Conservation (phyloP, 2,888 invertebrate genomes). For the Watsonalla cultraria region DNA sequence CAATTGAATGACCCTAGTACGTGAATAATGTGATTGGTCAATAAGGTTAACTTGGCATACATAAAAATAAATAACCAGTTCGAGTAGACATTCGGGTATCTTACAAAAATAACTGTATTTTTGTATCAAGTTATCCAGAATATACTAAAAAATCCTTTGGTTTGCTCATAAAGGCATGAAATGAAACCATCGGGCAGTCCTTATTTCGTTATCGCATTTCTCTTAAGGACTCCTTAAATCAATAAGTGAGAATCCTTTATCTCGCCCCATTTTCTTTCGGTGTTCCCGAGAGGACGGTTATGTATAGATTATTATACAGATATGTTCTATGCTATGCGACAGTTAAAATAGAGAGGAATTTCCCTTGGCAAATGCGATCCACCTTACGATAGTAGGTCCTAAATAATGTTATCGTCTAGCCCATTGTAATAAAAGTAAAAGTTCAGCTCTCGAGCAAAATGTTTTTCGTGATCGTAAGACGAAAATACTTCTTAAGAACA, state of each 20-base stretch:
- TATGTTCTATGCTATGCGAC: constrained; percentile 33
- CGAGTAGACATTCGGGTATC: no score
- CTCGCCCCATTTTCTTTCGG: constrained; percentile 49
- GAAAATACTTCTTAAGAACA: constrained; percentile 13
- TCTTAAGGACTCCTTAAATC: constrained; percentile 27
- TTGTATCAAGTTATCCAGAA: no score
- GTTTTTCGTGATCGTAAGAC: constrained; percentile 22
- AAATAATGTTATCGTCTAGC: constrained; percentile 53
- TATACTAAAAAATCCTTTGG: no score
- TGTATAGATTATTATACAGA: constrained; percentile 40
- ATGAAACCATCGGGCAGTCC: not conserved
- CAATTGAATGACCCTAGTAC: no score
- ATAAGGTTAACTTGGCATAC: no score
- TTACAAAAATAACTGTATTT: no score
- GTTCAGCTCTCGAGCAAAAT: constrained; percentile 26
- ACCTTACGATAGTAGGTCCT: constrained; percentile 45
- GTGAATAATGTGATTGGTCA: no score
- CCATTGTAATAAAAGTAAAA: constrained; percentile 43
- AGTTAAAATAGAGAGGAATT: constrained; percentile 28
- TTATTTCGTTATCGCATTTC: constrained; percentile 11
- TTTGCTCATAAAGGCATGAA: not conserved
- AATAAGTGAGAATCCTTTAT: constrained; percentile 41
- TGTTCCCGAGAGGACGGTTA: constrained; percentile 48
- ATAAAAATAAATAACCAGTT: no score
- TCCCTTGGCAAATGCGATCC: constrained; percentile 34